Base-by-base conservation (phyloP, 2,888 invertebrate genomes). In the Patella depressa region DNA sequence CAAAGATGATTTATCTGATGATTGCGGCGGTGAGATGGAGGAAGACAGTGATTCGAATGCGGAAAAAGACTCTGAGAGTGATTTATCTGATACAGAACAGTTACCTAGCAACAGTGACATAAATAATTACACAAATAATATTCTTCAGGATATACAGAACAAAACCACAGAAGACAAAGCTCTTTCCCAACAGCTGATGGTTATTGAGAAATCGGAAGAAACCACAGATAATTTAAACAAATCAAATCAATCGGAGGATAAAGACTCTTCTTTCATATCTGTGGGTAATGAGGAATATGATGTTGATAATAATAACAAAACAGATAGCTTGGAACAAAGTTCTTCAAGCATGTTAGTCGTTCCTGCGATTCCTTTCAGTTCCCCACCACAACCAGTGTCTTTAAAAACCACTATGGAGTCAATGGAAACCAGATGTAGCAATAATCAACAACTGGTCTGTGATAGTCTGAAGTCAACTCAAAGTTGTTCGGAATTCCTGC, bases 241-340 rank as follows among this genome's bases (percentile, higher is more conserved):
- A 24, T 65, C 65, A 11, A 65, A 11, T 2, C 65, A 65, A 65
- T 65, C 65, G 11, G 65, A 65, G 19, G 65, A 65, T 24, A 65
- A 24, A 24, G 65, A 65, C 14, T 65, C 65, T 11, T 65, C 65
- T 65, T 65, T 65, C 15, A 65, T 65, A 24, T 65, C 65, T 65
- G 65, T 65, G 19, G 65, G 65, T 24, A 24, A 65, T 65, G 65
- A 65, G 24, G 65, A 65, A 65, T 65, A 65, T 24, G 65, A 65
- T 65, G 65, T 65, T 9, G 24, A 65, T 65, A 65, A 65, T 12
- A 65, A 65, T 65, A 19, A 65, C 24, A 65, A 65, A 65, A 24
- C 19, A 24, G 24, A 65, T 65, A 9, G 45, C 45, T 45, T 45
- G 45, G 45, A 45, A 70, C 78, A 76, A 4, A 80, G 65, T n/a